A percentile compares a stretch with the other conserved stretches of the same genome.
Evolutionary conservation across 2,888 invertebrate species (phyloP).

Genomic region (Drosophila monieri): DNA sequence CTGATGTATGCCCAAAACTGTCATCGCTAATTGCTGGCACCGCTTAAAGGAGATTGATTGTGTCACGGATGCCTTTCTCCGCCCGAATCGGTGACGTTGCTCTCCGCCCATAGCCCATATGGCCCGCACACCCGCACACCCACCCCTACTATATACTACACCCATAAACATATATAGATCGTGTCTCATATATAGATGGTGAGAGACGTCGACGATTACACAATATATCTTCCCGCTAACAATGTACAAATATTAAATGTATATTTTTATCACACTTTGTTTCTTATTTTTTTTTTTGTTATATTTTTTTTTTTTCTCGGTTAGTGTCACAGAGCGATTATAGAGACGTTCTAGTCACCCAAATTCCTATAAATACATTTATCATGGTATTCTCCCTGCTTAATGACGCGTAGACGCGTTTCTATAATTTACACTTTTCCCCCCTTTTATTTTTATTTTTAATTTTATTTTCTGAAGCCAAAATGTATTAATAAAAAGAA

Average conservation of each 20-base stretch:
- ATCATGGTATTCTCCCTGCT: conserved; percentile 77
- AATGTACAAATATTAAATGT: conserved; percentile 79
- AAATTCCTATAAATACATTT: conserved; percentile 79
- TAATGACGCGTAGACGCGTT: conserved; percentile 76
- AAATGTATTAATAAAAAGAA: conserved; percentile 38
- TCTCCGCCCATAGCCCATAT: conserved; percentile 43
- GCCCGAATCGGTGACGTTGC: conserved; percentile 35
- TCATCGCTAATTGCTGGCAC: conserved; percentile 51
- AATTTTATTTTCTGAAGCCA: conserved; percentile 57
- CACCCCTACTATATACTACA: conserved; percentile 6
- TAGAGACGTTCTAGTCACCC: conserved; percentile 74
- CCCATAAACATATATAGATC: conserved; percentile 20
- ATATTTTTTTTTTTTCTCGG: conserved; percentile 50
- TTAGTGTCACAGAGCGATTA: conserved; percentile 80
- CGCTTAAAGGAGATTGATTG: conserved; percentile 56
- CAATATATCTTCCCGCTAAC: conserved; percentile 78
- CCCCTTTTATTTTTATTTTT: conserved; percentile 61
- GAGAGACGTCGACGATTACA: conserved; percentile 55
- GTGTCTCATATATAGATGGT: conserved; percentile 1
- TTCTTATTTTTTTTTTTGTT: not conserved
- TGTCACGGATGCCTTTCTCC: conserved; percentile 42
- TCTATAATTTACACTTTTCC: conserved; percentile 72
- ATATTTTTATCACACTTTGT: conserved; percentile 77
- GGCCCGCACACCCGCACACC: conserved; percentile 52
- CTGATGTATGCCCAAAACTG: conserved; percentile 39